These are phyloP conservation scores for Agrochola circellaris DNA, from an alignment of 2,888 invertebrate genomes.

Conservation along the genomic window DNA sequence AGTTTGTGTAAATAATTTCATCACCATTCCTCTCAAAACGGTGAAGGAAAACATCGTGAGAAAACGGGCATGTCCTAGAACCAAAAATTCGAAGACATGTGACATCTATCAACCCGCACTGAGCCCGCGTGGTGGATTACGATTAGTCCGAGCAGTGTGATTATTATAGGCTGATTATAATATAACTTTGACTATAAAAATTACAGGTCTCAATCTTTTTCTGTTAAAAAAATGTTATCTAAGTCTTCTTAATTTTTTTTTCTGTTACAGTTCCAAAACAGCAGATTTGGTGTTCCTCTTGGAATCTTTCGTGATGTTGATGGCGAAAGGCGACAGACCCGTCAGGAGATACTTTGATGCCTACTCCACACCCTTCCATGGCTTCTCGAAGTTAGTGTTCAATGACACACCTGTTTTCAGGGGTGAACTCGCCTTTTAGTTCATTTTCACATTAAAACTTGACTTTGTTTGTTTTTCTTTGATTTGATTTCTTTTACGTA, in stretches of 20 bases:
- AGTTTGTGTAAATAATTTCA: too few species aligned
- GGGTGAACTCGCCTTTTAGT: background rate
- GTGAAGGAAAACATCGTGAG: too few species aligned
- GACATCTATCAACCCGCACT: too few species aligned
- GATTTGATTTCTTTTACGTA: background rate
- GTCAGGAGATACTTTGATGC: constrained; percentile 49
- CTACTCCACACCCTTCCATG: constrained; percentile 40
- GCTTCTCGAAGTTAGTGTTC: background rate
- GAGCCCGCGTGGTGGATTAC: too few species aligned
- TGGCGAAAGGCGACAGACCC: constrained; percentile 39
- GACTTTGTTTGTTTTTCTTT: background rate
- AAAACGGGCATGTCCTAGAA: too few species aligned
- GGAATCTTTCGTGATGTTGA: constrained; percentile 22
- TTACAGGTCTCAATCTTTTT: background rate
- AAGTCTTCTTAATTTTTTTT: rapidly evolving
- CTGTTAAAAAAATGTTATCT: background rate
- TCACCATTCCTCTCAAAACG: too few species aligned
- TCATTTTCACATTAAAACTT: background rate
- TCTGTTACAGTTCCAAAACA: constrained; percentile 42
- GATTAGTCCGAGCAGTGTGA: too few species aligned
- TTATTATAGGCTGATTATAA: too few species aligned
- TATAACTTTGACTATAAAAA: too few species aligned
- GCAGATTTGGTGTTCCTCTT: constrained; percentile 11
- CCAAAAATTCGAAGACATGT: too few species aligned
- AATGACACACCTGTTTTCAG: background rate